Evolutionary conservation across 2,888 invertebrate genomes (phyloP).

Genomic region (Orchesella flavescens): DNA sequence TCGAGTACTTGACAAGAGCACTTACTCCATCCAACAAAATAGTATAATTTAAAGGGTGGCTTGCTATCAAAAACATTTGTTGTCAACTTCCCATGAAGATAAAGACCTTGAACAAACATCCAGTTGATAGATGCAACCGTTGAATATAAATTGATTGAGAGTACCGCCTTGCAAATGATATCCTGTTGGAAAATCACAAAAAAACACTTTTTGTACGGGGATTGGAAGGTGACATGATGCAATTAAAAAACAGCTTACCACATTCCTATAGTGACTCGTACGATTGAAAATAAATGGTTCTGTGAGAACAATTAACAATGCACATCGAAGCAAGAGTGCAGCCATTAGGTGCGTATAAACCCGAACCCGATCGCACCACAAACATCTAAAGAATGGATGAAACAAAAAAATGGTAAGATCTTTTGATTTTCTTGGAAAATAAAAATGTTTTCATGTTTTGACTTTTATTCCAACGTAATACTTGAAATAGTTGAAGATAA

Average conservation of each 20-base stretch:
- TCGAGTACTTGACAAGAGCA: too few relatives aligned
- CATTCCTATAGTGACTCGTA: constrained; percentile 73
- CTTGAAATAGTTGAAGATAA: constrained; percentile 76
- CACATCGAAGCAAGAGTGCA: constrained; percentile 75
- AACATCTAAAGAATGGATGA: constrained; percentile 73
- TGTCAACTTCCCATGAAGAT: constrained; percentile 74
- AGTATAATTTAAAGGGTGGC: constrained; percentile 77
- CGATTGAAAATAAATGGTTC: constrained; percentile 74
- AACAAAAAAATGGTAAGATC: too few relatives aligned
- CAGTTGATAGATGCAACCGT: constrained; percentile 77
- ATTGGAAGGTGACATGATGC: too few relatives aligned
- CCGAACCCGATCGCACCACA: constrained; percentile 72
- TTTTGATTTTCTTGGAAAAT: too few relatives aligned
- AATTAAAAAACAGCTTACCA: constrained; percentile 73
- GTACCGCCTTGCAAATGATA: constrained; percentile 77
- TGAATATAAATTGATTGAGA: constrained; percentile 76
- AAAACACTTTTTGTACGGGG: neutral
- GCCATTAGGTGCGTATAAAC: constrained; percentile 71
- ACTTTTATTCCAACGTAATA: too few relatives aligned
- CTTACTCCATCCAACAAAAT: constrained; percentile 78
- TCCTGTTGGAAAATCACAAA: constrained; percentile 74
- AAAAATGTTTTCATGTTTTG: too few relatives aligned
- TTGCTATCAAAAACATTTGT: constrained; percentile 77
- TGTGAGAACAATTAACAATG: constrained; percentile 74
- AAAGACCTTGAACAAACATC: constrained; percentile 77